Evolutionary conservation across 2,888 invertebrate genomes (phyloP).

Genomic region (Erebia aethiops): DNA sequence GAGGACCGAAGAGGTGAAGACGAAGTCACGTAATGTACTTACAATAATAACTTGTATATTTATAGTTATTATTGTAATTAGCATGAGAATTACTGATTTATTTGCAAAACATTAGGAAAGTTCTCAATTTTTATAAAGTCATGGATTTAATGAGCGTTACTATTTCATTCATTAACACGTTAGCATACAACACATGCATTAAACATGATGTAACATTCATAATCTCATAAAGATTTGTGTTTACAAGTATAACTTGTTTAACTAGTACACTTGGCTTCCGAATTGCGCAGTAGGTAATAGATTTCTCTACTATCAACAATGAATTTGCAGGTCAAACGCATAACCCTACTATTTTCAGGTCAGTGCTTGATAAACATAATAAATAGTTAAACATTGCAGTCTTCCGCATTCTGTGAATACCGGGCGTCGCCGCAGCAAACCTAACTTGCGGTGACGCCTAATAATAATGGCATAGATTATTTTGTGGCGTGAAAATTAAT

Average conservation of each 20-base stretch:
- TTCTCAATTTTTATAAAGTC: neutral
- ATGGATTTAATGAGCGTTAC: neutral
- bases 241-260: constrained; percentile 35
- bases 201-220: constrained; percentile 8
- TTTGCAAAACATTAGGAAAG: neutral
- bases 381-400: constrained; percentile 45
- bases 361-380: constrained; percentile 37
- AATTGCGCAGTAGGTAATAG: constrained; percentile 35
- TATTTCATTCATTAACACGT: constrained; percentile 10
- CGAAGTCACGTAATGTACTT: too few species aligned
- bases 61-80: neutral
- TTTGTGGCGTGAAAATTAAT: constrained; percentile 9
- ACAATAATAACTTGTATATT: too few species aligned
- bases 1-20: too few species aligned
- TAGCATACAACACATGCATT: neutral
- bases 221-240: constrained; percentile 40
- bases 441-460: constrained; percentile 44
- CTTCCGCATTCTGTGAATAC: constrained; percentile 69
- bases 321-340: constrained; percentile 38
- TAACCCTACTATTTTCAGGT: constrained; percentile 40
- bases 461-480: constrained; percentile 34
- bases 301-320: constrained; percentile 39
- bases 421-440: constrained; percentile 53
- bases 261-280: constrained; percentile 32
- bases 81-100: neutral